Evolutionary conservation across 2,797 vertebrate genomes (phyloP), one percentile per base, ranked within the genome.

Genomic region (Falco concolor): DNA sequence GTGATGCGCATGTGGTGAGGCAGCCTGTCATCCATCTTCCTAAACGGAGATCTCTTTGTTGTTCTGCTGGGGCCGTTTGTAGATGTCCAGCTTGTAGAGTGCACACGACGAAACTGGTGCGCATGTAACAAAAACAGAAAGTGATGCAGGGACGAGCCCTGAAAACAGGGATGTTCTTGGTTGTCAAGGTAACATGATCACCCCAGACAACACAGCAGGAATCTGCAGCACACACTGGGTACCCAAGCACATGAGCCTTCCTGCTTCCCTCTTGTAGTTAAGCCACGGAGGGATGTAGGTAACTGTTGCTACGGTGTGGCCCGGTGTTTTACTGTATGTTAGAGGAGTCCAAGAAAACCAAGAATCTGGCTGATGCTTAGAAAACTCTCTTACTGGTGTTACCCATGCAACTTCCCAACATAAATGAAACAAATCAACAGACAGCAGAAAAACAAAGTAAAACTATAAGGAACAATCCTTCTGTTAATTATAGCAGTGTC

Each of bases 171-270:
- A 92, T 90, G 73, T 40, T 91, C 85, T 72, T 74, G 73, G 95
- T 96, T 96, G 95, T 95, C 96, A 94, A 80, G 96, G 96, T 64
- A 96, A 95, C 93, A 0, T 23, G 45, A 96, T 96, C 83, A 59
- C 87, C 89, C 87, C 75, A 89, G 93, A 93, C 96, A 95, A 95
- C 89, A 81, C 20, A 96, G 84, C 87, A 84, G 75, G 50, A 93
- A 83, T 44, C 56, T 87, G 92, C 74, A 89, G 76, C 83, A 86
- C 77, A 50, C 70, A 18, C 15, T 83, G 89, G 85, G 87, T 92
- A 84, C 92, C 87, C 73, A 45, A 65, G 85, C 45, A 87, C 3
- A 78, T 1, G 1, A 56, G 49, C 52, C 79, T 22, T 87, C 78
- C 92, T 85, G 74, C 82, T 91, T 85, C 83, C 76, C 70, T 83